Base-by-base conservation (phyloP, 2,797 vertebrate genomes). In the Allobates femoralis region DNA sequence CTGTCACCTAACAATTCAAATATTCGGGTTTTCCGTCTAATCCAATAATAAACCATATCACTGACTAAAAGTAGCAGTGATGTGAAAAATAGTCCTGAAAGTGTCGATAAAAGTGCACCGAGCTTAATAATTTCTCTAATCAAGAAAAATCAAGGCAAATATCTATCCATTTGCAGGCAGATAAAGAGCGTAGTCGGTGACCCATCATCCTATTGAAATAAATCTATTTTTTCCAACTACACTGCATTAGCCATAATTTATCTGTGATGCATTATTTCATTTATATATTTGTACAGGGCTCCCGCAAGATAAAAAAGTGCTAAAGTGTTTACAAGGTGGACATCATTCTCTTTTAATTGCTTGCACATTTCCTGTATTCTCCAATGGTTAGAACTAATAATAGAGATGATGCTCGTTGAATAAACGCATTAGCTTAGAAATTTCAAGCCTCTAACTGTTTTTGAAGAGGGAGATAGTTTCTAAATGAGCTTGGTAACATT, bases 381-480 rank as follows among this genome's bases (percentile, higher is more conserved):
- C 86, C 86, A 89, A 91, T 89, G 88, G 89, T 90, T 88, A 90
- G 90, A 90, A 86, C 91, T 90, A 92, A 92, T 93, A 93, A 92
- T 84, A 89, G 90, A 85, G 88, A 89, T 91, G 89, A 90, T 90
- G 92, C 91, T 92, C 91, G 90, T 90, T 91, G 90, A 93, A 94
- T 93, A 93, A 94, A 94, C 83, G 90, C 91, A 95, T 94, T 93
- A 94, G 90, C 90, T 90, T 92, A 92, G 93, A 91, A 93, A 93
- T 92, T 91, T 90, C 92, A 90, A 92, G 90, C 91, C 91, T 91
- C 89, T 91, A 91, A 91, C 87, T 90, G 89, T 91, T 90, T 91
- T 90, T 89, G 87, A 89, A 93, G 89, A 90, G 89, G 92, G 90
- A 90, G 92, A 93, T 92, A 84, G 91, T 93, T 90, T 94, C 90